phyloP scores from a whole-genome alignment of 2,797 vertebrate genomes.

The Characodon lateralis region DNA sequence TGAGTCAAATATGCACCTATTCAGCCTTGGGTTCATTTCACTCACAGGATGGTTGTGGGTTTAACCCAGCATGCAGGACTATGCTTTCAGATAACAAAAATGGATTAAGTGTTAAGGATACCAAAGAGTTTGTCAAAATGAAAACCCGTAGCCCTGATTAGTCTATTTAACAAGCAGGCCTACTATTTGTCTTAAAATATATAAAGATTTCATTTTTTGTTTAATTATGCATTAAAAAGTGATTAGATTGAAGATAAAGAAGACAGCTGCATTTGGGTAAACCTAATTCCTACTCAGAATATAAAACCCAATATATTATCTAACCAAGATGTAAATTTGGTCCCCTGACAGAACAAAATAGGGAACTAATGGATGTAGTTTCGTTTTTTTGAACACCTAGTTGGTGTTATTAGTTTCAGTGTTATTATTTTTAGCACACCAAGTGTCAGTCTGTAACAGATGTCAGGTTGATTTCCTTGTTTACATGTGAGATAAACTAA shows the following conservation, averaged over 20 bases:
- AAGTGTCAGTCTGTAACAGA: background rate
- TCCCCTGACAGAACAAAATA: background rate
- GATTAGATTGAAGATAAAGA: background rate
- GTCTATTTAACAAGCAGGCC: background rate
- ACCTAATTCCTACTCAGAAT: background rate
- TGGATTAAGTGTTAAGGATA: background rate
- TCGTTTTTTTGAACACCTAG: background rate
- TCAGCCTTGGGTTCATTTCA: background rate
- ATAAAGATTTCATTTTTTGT: background rate
- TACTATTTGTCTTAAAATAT: background rate
- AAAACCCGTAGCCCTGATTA: background rate
- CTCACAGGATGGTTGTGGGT: background rate
- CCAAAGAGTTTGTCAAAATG: background rate
- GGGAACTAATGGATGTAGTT: background rate
- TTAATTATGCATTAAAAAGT: background rate
- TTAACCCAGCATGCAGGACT: background rate
- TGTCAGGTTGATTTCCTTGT: background rate
- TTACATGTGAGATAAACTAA: background rate
- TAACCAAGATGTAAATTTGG: background rate
- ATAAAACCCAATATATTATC: background rate
- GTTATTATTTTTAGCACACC: background rate
- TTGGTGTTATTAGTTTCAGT: background rate
- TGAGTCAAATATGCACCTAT: background rate
- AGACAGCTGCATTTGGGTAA: background rate
- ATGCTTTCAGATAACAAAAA: background rate